Evolutionary conservation across 2,888 invertebrate genomes (phyloP).

Genomic region (Euphydryas editha): DNA sequence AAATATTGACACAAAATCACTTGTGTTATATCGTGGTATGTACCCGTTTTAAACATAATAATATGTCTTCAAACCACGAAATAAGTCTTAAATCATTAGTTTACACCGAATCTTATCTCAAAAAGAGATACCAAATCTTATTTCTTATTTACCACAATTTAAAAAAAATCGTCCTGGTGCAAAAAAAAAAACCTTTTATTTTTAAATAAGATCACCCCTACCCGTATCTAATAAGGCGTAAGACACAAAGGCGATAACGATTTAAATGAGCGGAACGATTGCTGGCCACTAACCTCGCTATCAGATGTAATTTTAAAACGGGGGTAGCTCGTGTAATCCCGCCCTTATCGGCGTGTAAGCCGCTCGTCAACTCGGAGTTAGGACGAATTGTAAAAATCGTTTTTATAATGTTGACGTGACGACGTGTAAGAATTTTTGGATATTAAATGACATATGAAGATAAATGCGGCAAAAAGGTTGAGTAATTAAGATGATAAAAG

Average conservation of each 20-base stretch:
- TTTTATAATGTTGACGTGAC: slow-evolving; percentile 27
- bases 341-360: slow-evolving; percentile 74
- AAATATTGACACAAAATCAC: too few species aligned
- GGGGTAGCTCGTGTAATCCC: slow-evolving; percentile 59
- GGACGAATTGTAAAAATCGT: slow-evolving; percentile 17
- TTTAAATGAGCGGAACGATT: slow-evolving; percentile 41
- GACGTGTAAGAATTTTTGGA: slow-evolving; percentile 7
- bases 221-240: slow-evolving; percentile 32
- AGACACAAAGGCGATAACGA: slow-evolving; percentile 37
- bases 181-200: neutral
- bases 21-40: too few species aligned
- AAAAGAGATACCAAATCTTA: too few species aligned
- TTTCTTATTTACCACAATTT: neutral
- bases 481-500: neutral
- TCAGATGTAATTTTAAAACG: slow-evolving; percentile 66
- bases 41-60: too few species aligned
- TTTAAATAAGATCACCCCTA: neutral
- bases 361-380: slow-evolving; percentile 58
- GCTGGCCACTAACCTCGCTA: slow-evolving; percentile 36
- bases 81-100: too few species aligned
- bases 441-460: slow-evolving; percentile 1
- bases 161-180: neutral
- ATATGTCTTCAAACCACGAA: too few species aligned
- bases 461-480: neutral
- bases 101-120: neutral